Evolutionary conservation across 2,113 vertebrate genomes (phyloP), one percentile per base, ranked within the genome.

Genomic region (Cyanoramphus novaezelandiae): DNA sequence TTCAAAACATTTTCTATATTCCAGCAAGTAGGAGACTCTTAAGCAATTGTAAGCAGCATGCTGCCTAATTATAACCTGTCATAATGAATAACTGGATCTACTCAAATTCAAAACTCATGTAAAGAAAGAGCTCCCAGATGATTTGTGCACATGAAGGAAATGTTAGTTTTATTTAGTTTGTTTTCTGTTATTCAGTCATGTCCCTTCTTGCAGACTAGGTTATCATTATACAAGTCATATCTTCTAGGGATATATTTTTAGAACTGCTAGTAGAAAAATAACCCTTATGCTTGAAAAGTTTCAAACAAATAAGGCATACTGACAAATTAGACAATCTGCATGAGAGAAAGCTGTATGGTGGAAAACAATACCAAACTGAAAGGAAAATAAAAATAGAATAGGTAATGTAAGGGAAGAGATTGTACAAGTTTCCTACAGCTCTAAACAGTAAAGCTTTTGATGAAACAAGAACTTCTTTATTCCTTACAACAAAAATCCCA

Each of bases 351-450:
- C 39, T 92, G 6, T 71, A 57, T 41, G 57, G 31, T 35, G 5
- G 69, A 94, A 96, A 96, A 86, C 37, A 92, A 82, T 67, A 92
- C 9, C 39, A 69, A 92, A 70, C 17, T 41, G 49, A 90, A 89
- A 75, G 28, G 49, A 80, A 91, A 94, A 72, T 60, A 78, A 97
- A 97, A 82, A 95, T 64, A 82, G 29, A 50, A 75, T 78, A 88
- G 9, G 10, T 55, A 75, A 71, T 72, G 21, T 68, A 4, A 93
- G 24, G 50, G 35, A 90, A 81, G 9, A 21, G 23, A 53, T 43
- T 79, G 28, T 21, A 88, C 55, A 63, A 79, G 33, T 88, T 88
- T 92, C n/a, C 41, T 77, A 13, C 20, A 92, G 59, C 29, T 84
- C 39, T 69, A 82, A 31, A 85, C 11, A 76, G 17, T 65, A 84